Evolutionary conservation across 2,113 vertebrate genomes (phyloP), one percentile per base, ranked within the genome.

Genomic region (Scomber colias): DNA sequence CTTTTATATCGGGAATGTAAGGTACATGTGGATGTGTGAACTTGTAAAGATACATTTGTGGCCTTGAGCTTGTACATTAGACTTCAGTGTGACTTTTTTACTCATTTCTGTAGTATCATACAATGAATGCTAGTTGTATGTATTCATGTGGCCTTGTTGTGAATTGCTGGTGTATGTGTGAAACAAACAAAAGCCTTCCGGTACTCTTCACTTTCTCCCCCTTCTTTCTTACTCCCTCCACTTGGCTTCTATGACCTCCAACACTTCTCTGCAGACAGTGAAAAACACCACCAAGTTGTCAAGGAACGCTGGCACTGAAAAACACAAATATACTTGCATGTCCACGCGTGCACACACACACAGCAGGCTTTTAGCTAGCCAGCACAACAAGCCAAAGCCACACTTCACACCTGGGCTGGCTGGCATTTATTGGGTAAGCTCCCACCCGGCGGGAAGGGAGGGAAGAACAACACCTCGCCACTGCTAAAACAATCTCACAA

Each of bases 341-440:
- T 71, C 54, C 15, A 53, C 11, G 27, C 62, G 66, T 71, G 76
- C 53, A 54, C 79, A 90, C 79, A 82, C 77, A 86, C 61, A 85
- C 83, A 82, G 88, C 78, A 80, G 79, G 75, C 79, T 74, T 77
- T 79, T 71, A 88, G 90, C 77, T 84, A 67, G 79, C 82, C 81
- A 80, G 72, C 74, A 91, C 87, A 78, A 89, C 81, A 81, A 89
- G 90, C 84, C 90, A 88, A 81, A 91, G 87, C 83, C 81, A 89
- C 90, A 93, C 92, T 93, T 94, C 91, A 92, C 93, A 94, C 92
- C 85, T 84, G 84, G 64, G 78, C 80, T 84, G 68, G 61, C 83
- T 79, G 75, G 72, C 69, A 79, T 93, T 92, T 86, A 88, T 83
- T 92, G 84, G 88, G 84, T 87, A 87, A 84, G 87, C 86, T 82